Evolutionary conservation across 2,113 vertebrate species (phyloP).

Genomic region (Psilopsiagon aymara): DNA sequence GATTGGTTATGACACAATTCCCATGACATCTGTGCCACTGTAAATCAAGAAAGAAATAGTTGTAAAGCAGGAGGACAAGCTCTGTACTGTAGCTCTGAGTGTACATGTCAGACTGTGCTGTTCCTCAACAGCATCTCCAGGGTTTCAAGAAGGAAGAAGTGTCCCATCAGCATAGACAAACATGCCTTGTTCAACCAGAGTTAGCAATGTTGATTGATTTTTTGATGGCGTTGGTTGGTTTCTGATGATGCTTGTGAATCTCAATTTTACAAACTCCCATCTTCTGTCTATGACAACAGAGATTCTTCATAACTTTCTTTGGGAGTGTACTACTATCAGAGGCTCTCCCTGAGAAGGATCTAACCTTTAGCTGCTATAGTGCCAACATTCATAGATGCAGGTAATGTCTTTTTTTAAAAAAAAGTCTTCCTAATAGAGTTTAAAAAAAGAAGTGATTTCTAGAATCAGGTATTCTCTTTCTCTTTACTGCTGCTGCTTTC

Average conservation of each 20-base stretch:
- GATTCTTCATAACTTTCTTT: background rate
- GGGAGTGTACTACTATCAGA: background rate
- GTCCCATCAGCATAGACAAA: background rate
- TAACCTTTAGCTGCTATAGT: background rate
- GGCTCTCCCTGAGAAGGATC: background rate
- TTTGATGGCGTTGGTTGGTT: background rate
- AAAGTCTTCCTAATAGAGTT: background rate
- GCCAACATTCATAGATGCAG: background rate
- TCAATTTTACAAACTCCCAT: background rate
- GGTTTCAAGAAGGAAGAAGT: background rate
- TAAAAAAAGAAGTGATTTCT: background rate
- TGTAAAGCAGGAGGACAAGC: background rate
- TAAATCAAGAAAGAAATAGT: background rate
- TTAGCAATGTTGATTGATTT: background rate
- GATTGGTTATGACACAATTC: conserved; percentile 24
- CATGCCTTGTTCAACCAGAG: background rate
- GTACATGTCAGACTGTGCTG: background rate
- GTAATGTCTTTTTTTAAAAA: background rate
- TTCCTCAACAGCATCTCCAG: background rate
- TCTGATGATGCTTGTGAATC: background rate
- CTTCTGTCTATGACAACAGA: background rate
- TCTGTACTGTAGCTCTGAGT: background rate
- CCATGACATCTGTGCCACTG: background rate
- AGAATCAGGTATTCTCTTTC: background rate
- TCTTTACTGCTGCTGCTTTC: background rate